Percentiles rank a stretch among this genome's conserved stretches.
Evolutionary conservation across 2,888 invertebrate species (phyloP).

Genomic region (Achlya flavicornis): DNA sequence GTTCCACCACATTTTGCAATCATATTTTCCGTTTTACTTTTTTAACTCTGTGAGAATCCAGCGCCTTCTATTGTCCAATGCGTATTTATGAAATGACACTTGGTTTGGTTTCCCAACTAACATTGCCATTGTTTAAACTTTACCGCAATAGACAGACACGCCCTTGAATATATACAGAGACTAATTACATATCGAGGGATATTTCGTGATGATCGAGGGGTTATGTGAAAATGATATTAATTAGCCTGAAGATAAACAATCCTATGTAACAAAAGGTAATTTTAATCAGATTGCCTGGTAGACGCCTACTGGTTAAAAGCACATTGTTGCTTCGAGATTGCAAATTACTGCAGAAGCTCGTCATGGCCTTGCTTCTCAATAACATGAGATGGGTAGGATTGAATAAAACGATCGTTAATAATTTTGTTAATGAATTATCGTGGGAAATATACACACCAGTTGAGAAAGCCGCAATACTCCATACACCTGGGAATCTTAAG

Average conservation of each 20-base stretch:
- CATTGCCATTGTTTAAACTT: constrained; percentile 57
- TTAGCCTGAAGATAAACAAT: constrained; percentile 3
- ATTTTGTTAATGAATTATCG: constrained; percentile 8
- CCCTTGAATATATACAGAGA: constrained; percentile 45
- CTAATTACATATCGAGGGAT: constrained; percentile 40
- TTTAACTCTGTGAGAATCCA: constrained; percentile 61
- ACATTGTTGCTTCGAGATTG: neutral
- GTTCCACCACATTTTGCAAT: constrained; percentile 37
- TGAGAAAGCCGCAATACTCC: neutral
- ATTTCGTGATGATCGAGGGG: constrained; percentile 38
- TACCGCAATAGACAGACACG: constrained; percentile 43
- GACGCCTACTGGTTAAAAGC: neutral
- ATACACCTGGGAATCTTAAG: constrained; percentile 2
- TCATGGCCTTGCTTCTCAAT: constrained; percentile 4
- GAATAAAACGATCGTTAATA: neutral
- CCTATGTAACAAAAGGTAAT: neutral
- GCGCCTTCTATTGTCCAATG: constrained; percentile 55
- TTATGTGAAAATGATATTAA: constrained; percentile 39
- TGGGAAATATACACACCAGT: neutral
- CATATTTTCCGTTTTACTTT: constrained; percentile 35
- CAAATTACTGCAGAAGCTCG: neutral
- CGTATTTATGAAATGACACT: constrained; percentile 66
- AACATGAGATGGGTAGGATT: neutral
- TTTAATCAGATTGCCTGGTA: neutral
- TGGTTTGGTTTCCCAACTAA: constrained; percentile 55